phyloP scores from a whole-genome alignment of 2,888 invertebrate species.

The Crematogaster levior region DNA sequence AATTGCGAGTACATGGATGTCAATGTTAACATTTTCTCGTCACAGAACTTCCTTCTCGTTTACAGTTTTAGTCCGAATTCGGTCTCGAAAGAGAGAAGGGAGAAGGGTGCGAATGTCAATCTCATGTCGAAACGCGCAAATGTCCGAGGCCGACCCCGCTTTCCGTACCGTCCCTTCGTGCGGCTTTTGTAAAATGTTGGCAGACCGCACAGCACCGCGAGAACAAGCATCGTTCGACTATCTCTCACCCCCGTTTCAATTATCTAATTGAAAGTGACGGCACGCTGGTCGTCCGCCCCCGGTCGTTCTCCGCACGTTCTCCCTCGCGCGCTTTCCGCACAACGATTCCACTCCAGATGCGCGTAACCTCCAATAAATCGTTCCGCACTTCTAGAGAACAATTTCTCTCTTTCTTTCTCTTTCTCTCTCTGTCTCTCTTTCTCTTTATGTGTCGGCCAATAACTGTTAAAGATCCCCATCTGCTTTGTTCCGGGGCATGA shows the following conservation, averaged over 20 bases:
- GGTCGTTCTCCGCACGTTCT: constrained; percentile 33
- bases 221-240: constrained; percentile 67
- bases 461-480: constrained; percentile 82
- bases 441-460: constrained; percentile 72
- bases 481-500: constrained; percentile 79
- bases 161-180: constrained; percentile 53
- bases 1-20: neutral
- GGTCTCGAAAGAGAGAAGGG: neutral
- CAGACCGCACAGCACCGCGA: constrained; percentile 61
- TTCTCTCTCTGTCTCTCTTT: neutral
- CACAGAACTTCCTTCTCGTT: neutral
- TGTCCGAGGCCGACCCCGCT: constrained; percentile 49
- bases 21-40: neutral
- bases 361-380: constrained; percentile 73
- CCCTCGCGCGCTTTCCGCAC: constrained; percentile 40
- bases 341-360: constrained; percentile 53
- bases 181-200: constrained; percentile 75
- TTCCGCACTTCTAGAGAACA: constrained; percentile 45
- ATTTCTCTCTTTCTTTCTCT: neutral
- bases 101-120: constrained; percentile 18
- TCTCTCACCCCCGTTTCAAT: constrained; percentile 76
- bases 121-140: constrained; percentile 33
- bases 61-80: neutral
- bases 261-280: constrained; percentile 82
- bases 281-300: constrained; percentile 40